Percentiles rank a stretch among this genome's conserved stretches.
Conservation (phyloP, 35 echinoderm and acorn worm genomes). For the Amphiura filiformis region DNA sequence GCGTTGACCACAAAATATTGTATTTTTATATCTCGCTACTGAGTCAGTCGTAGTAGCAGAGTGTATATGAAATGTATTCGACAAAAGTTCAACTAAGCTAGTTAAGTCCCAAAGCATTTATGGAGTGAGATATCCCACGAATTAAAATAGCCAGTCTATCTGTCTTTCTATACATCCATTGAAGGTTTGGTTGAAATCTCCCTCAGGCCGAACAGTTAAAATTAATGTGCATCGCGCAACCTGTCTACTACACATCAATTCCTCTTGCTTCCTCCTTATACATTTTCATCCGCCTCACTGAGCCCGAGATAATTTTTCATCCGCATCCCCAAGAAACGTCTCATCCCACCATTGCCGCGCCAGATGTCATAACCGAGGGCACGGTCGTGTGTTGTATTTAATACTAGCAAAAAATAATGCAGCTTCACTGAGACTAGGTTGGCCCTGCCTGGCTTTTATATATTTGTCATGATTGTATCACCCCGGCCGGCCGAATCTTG, state of each 20-base stretch:
- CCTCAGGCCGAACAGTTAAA: constrained; percentile 10
- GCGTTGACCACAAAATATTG: too few relatives aligned
- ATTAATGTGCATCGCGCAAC: constrained; percentile 2
- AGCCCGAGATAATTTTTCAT: constrained; percentile 7
- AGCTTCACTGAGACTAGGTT: too few relatives aligned
- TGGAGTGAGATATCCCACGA: background rate
- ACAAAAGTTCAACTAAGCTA: too few relatives aligned
- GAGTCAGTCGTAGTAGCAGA: too few relatives aligned
- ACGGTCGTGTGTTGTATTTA: background rate
- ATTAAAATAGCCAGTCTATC: background rate
- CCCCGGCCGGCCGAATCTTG: constrained; percentile 46
- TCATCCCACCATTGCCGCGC: background rate
- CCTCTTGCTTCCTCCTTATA: constrained; percentile 5
- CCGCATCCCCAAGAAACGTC: background rate
- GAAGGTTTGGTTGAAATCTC: constrained; percentile 2
- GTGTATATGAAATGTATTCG: too few relatives aligned
- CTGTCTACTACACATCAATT: constrained; percentile 2
- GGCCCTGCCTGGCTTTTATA: background rate
- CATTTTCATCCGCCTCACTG: constrained; percentile 13
- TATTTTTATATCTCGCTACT: too few relatives aligned
- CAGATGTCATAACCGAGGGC: constrained; percentile 5
- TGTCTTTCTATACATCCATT: background rate
- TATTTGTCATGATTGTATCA: constrained; percentile 51
- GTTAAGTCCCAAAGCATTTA: too few relatives aligned
- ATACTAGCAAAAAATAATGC: background rate